These are phyloP conservation scores for Pterocles gutturalis DNA, from an alignment of 2,113 vertebrate species.

Conservation along the genomic window DNA sequence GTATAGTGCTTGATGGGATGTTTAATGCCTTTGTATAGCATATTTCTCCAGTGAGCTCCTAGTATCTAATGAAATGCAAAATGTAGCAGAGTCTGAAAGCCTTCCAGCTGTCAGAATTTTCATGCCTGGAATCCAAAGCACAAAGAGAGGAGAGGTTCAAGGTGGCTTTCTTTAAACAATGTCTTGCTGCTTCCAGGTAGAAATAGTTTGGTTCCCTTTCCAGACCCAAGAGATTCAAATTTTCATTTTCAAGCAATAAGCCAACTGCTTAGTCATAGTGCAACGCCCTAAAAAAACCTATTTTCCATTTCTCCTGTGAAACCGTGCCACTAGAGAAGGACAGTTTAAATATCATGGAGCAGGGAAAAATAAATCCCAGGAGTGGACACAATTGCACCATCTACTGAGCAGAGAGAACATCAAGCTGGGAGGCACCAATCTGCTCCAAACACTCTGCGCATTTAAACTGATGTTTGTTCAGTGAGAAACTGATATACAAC, in stretches of 20 bases:
- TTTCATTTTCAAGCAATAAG: neutral
- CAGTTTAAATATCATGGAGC: neutral
- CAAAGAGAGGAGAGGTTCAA: neutral
- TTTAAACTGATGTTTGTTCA: neutral
- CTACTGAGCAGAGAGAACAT: neutral
- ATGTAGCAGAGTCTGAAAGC: neutral
- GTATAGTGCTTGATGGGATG: neutral
- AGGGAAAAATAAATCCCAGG: neutral
- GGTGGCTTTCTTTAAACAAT: neutral
- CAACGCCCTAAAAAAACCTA: neutral
- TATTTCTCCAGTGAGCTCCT: neutral
- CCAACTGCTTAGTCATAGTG: neutral
- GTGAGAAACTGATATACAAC: neutral
- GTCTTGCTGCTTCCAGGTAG: neutral
- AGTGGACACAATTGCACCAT: accelerated
- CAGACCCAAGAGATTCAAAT: neutral
- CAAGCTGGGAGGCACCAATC: neutral
- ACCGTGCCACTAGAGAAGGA: neutral
- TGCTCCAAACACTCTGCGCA: neutral
- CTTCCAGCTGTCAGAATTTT: neutral
- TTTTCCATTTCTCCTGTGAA: neutral
- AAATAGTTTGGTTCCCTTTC: neutral
- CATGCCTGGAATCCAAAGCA: neutral
- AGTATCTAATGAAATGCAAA: neutral
- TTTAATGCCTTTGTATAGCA: neutral